phyloP scores from a whole-genome alignment of 2,797 vertebrate genomes.

The Prionace glauca region DNA sequence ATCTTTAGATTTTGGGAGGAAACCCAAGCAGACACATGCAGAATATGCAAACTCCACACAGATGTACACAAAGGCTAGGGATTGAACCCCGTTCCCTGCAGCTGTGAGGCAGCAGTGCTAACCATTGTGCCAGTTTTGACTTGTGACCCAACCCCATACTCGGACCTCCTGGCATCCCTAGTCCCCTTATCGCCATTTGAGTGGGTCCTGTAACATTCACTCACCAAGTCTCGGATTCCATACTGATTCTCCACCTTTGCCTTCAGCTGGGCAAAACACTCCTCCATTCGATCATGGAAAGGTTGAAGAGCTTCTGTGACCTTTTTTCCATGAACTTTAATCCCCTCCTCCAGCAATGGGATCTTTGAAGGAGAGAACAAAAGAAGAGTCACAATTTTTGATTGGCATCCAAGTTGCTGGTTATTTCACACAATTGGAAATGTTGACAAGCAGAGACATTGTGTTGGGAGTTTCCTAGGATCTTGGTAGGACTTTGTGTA shows the following conservation, averaged over 20 bases:
- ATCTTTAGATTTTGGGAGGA: too few relatives aligned
- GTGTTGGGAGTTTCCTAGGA: neutral
- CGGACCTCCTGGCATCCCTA: accelerated
- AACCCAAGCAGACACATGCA: too few relatives aligned
- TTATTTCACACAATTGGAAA: neutral
- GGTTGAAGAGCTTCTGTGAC: constrained; percentile 49
- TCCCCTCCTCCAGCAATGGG: constrained; percentile 49
- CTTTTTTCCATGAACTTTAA: constrained; percentile 47
- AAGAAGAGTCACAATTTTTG: neutral
- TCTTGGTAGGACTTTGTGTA: too few relatives aligned
- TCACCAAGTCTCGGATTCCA: constrained; percentile 48
- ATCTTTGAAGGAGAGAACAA: neutral
- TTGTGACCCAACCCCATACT: accelerated
- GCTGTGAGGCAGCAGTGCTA: too few relatives aligned
- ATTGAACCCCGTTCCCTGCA: too few relatives aligned
- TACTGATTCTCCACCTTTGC: constrained; percentile 53
- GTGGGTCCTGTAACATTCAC: neutral
- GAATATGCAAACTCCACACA: too few relatives aligned
- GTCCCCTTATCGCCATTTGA: neutral
- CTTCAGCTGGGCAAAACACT: constrained; percentile 49
- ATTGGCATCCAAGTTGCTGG: neutral
- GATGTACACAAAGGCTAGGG: too few relatives aligned
- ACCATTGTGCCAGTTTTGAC: too few relatives aligned
- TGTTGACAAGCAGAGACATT: neutral
- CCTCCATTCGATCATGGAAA: constrained; percentile 53